Percentiles rank a stretch among this genome's conserved stretches.
phyloP scores from a whole-genome alignment of 2,113 vertebrate genomes.

The Miniopterus natalensis region DNA sequence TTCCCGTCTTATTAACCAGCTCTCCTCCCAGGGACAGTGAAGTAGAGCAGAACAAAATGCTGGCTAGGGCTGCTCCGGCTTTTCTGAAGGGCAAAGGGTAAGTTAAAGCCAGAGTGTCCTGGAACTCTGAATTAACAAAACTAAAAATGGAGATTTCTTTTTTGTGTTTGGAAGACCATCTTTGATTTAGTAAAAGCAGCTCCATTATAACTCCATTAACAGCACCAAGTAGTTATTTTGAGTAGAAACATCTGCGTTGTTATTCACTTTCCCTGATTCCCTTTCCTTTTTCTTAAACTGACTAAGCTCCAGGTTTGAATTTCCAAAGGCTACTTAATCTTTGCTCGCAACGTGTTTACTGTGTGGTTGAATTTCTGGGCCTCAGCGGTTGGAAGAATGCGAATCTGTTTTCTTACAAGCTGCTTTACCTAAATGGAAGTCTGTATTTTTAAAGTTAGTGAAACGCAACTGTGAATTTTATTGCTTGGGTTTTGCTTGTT shows the following conservation, averaged over 20 bases:
- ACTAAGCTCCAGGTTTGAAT: constrained; percentile 53
- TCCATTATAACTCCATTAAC: constrained; percentile 82
- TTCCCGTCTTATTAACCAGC: constrained; percentile 92
- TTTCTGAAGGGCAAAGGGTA: constrained; percentile 98
- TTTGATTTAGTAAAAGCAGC: constrained; percentile 57
- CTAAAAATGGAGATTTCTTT: constrained; percentile 80
- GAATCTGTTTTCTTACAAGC: constrained; percentile 40
- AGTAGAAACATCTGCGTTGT: constrained; percentile 45
- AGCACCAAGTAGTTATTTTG: constrained; percentile 53
- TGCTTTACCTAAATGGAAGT: neutral
- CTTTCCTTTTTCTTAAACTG: neutral
- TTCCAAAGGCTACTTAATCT: constrained; percentile 68
- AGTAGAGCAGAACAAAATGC: constrained; percentile 93
- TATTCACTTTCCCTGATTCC: constrained; percentile 29
- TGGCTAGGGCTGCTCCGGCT: constrained; percentile 94
- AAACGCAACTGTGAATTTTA: constrained; percentile 57
- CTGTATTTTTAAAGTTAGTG: constrained; percentile 48
- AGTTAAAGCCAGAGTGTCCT: constrained; percentile 89
- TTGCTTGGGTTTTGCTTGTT: constrained; percentile 59
- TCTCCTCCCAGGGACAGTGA: constrained; percentile 93
- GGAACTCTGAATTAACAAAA: constrained; percentile 83
- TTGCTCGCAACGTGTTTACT: constrained; percentile 47
- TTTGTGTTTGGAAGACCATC: constrained; percentile 52
- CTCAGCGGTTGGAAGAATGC: constrained; percentile 44
- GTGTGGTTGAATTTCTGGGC: constrained; percentile 9